Conservation (phyloP, 2,888 invertebrate genomes). For the Rhagonycha fulva region DNA sequence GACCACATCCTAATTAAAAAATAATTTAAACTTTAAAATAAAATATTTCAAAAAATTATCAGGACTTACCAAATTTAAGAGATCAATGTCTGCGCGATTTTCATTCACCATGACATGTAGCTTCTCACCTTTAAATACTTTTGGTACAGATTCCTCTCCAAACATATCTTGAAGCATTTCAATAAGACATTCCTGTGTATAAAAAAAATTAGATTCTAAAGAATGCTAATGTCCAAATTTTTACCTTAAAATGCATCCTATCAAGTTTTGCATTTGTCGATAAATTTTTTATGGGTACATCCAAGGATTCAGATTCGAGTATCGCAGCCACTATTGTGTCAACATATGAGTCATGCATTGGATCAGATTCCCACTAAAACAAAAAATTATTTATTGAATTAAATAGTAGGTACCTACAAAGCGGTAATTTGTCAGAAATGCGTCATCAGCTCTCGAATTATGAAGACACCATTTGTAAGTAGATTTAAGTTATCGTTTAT, state of each 20-base stretch:
- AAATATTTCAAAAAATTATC: neutral
- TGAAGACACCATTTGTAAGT: no score
- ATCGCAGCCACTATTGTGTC: conserved; percentile 91
- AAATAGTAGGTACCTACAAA: no score
- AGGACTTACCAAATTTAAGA: conserved; percentile 70
- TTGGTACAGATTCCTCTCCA: conserved; percentile 90
- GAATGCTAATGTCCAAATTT: conserved; percentile 17
- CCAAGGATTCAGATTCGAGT: conserved; percentile 78
- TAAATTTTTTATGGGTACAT: conserved; percentile 64
- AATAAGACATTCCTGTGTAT: conserved; percentile 76
- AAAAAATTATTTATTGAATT: conserved; percentile 9
- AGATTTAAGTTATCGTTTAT: no score
- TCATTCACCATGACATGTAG: conserved; percentile 84
- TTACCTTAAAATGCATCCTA: conserved; percentile 85
- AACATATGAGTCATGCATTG: conserved; percentile 97
- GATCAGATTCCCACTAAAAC: conserved; percentile 86
- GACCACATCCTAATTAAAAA: conserved; percentile 69
- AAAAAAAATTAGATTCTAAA: conserved; percentile 29
- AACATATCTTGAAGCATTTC: conserved; percentile 95
- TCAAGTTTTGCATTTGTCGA: conserved; percentile 76
- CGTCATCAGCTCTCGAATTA: no score
- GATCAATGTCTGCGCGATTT: conserved; percentile 83
- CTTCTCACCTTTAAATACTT: conserved; percentile 90
- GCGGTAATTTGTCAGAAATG: no score
- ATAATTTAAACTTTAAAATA: neutral